phyloP scores from a whole-genome alignment of 35 echinoderm and acorn worm genomes.

The Eucidaris tribuloides region DNA sequence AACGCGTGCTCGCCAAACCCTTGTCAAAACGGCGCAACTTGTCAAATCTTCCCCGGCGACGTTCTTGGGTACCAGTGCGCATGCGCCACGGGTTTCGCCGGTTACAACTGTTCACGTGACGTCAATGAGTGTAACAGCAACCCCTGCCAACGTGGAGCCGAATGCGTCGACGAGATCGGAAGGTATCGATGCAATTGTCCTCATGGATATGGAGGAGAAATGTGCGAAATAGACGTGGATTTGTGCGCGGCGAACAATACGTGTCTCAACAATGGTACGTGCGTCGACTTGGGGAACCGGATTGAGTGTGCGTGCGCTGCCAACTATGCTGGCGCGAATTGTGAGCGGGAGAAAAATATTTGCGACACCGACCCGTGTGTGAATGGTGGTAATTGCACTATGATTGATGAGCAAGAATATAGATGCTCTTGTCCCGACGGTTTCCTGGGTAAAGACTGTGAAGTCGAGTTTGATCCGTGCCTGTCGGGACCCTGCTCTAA shows the following conservation, averaged over 20 bases:
- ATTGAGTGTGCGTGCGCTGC: background rate
- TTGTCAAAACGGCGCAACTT: background rate
- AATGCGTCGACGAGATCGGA: background rate
- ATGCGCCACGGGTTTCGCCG: background rate
- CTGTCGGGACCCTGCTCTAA: background rate
- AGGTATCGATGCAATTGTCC: background rate
- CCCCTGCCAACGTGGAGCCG: background rate
- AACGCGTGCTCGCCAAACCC: background rate
- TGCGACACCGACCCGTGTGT: background rate
- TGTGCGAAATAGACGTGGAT: conserved; percentile 29
- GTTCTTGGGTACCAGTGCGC: background rate
- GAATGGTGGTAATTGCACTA: background rate
- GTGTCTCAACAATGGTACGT: conserved; percentile 13
- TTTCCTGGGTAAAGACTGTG: conserved; percentile 23
- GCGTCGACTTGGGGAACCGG: background rate
- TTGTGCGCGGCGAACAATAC: background rate
- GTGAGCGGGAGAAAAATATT: background rate
- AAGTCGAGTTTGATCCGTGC: conserved; percentile 10
- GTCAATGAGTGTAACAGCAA: conserved; percentile 5
- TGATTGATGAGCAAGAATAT: background rate
- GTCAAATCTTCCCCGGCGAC: background rate
- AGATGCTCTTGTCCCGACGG: conserved; percentile 20
- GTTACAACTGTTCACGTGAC: conserved; percentile 8
- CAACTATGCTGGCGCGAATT: background rate
- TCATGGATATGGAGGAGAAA: background rate